A percentile compares a stretch with the other conserved stretches of the same genome.
phyloP scores from a whole-genome alignment of 2,797 vertebrate species.

The Pantherophis alleghaniensis region DNA sequence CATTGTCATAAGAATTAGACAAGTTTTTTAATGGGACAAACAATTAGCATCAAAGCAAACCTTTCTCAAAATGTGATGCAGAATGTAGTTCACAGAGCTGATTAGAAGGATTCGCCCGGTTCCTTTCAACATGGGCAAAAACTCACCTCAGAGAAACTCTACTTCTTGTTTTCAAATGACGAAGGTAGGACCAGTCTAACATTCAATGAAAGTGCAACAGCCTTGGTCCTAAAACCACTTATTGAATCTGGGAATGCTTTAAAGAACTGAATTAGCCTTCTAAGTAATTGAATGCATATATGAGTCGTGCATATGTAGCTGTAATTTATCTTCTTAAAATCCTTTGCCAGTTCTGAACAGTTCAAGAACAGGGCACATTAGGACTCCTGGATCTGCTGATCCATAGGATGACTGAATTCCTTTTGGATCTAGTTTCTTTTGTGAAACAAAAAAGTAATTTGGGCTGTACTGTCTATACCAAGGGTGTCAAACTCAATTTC shows the following conservation, averaged over 20 bases:
- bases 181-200: not conserved
- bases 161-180: constrained; percentile 21
- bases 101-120: constrained; percentile 54
- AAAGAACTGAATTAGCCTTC: not conserved
- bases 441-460: not conserved
- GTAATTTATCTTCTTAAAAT: not conserved
- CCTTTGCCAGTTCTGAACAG: not conserved
- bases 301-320: not conserved
- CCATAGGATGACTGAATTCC: not conserved
- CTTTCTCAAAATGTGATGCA: constrained; percentile 26
- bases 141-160: constrained; percentile 37
- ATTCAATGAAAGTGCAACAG: not conserved
- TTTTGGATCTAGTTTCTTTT: not conserved
- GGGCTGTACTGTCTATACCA: no score
- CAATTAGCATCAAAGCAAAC: constrained; percentile 65
- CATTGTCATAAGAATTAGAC: constrained; percentile 46
- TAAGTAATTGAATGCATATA: not conserved
- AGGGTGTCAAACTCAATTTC: no score
- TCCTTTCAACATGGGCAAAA: constrained; percentile 39
- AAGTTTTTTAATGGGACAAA: constrained; percentile 49
- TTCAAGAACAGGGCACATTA: not conserved
- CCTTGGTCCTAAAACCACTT: not conserved
- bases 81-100: constrained; percentile 58
- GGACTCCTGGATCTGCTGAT: not conserved
- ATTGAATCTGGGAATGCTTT: not conserved